Conservation (phyloP, 2,113 vertebrate species). For the Centropus bengalensis region DNA sequence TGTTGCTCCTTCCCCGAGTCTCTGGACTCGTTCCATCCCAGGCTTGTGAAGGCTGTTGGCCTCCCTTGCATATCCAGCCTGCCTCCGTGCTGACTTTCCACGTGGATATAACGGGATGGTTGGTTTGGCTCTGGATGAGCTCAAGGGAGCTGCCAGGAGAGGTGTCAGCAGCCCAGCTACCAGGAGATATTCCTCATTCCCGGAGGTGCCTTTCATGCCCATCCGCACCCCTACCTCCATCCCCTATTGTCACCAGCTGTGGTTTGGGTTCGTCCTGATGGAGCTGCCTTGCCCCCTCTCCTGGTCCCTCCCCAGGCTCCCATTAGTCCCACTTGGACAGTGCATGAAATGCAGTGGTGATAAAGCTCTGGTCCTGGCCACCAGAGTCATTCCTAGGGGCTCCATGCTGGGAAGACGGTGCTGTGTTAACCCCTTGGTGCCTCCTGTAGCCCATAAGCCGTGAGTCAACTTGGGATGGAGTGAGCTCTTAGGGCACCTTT, state of each 20-base stretch:
- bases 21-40: neutral
- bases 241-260: neutral
- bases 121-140: neutral
- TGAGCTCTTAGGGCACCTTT: neutral
- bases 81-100: neutral
- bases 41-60: neutral
- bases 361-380: neutral
- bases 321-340: neutral
- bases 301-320: neutral
- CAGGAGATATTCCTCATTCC: neutral
- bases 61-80: neutral
- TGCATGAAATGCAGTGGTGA: neutral
- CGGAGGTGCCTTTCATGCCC: neutral
- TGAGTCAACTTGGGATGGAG: neutral
- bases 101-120: fast-evolving
- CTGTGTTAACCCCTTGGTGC: neutral
- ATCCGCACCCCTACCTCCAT: neutral
- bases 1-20: fast-evolving
- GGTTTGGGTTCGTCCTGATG: neutral
- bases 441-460: neutral
- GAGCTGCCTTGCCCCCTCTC: neutral
- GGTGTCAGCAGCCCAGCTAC: neutral
- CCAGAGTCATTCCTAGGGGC: neutral
- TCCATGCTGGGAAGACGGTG: neutral
- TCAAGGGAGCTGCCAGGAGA: neutral